Evolutionary conservation across 2,113 vertebrate genomes (phyloP).

Genomic region (Ranitomeya imitator): DNA sequence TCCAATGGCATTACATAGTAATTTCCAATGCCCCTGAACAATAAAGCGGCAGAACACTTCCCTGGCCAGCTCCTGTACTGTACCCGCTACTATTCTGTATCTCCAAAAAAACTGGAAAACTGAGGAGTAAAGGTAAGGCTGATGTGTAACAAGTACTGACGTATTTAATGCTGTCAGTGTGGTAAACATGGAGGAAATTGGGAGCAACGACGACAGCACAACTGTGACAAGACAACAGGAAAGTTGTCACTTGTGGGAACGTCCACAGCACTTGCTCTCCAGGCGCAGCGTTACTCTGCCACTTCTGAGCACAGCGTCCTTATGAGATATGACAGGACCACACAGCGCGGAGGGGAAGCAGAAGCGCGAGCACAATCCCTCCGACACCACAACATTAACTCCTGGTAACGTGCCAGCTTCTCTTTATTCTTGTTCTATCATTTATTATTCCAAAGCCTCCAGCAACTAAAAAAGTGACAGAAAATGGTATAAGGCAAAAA

Average conservation of each 20-base stretch:
- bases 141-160: not conserved
- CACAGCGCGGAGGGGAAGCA: not conserved
- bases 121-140: too few species aligned
- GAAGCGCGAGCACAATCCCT: conserved; percentile 13
- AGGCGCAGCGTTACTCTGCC: not conserved
- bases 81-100: too few species aligned
- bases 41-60: too few species aligned
- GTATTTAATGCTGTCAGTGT: not conserved
- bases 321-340: conserved; percentile 26
- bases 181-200: not conserved
- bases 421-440: not conserved
- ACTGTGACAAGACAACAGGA: not conserved
- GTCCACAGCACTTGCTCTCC: not conserved
- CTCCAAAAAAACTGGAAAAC: too few species aligned
- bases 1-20: too few species aligned
- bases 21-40: too few species aligned
- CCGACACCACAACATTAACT: conserved; percentile 23
- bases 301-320: not conserved
- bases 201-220: not conserved
- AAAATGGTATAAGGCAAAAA: not conserved
- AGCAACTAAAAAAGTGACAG: conserved; percentile 1
- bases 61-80: too few species aligned
- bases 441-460: conserved; percentile 14
- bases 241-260: not conserved
- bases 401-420: not conserved